phyloP scores from a whole-genome alignment of 2,797 vertebrate genomes.

The Okamejei kenojei region DNA sequence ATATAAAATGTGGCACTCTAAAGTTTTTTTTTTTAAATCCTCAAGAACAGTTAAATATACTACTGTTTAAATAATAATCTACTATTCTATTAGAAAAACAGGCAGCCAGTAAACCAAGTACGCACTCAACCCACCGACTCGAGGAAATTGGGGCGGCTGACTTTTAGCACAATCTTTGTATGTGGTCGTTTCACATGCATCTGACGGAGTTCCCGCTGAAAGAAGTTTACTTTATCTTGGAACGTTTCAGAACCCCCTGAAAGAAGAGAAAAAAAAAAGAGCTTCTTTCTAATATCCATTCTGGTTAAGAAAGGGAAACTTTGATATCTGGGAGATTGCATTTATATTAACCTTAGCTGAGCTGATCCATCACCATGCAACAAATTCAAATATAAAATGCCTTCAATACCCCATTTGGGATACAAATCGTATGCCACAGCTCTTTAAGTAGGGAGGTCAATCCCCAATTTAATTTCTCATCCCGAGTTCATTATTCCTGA shows the following conservation, averaged over 20 bases:
- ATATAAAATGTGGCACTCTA: not conserved
- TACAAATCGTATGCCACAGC: not conserved
- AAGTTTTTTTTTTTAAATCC: no score
- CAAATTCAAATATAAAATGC: not conserved
- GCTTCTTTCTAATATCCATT: not conserved
- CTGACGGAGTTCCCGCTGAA: slow-evolving; percentile 89
- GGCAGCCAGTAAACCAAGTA: not conserved
- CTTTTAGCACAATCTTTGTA: slow-evolving; percentile 88
- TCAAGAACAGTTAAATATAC: not conserved
- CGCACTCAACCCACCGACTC: slow-evolving; percentile 73
- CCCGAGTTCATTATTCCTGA: not conserved
- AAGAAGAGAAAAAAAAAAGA: not conserved
- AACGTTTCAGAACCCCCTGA: slow-evolving; percentile 96
- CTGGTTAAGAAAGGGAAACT: not conserved
- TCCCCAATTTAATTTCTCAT: not conserved
- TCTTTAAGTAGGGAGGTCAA: not conserved
- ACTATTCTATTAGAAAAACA: not conserved
- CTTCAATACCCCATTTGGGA: not conserved
- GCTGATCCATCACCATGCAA: not conserved
- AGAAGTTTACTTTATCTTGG: slow-evolving; percentile 97
- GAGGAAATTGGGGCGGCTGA: slow-evolving; percentile 77
- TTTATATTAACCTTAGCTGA: not conserved
- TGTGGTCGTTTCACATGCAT: slow-evolving; percentile 90
- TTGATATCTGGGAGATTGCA: not conserved
- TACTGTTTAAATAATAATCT: not conserved